Conservation (phyloP, 2,113 vertebrate genomes). For the Columba livia region DNA sequence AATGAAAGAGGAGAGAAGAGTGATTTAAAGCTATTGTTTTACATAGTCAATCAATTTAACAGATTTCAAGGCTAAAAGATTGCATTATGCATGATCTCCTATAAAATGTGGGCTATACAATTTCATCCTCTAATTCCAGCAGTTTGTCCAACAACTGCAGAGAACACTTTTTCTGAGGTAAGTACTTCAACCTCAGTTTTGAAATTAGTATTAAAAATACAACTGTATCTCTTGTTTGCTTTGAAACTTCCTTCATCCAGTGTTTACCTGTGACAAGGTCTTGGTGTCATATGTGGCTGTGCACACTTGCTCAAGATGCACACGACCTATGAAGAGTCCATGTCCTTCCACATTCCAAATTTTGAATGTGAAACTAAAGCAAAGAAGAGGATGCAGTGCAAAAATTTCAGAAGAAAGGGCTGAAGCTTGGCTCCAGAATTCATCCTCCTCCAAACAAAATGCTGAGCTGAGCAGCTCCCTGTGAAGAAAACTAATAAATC, state of each 20-base stretch:
- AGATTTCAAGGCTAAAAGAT: not conserved
- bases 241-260: not conserved
- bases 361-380: not conserved
- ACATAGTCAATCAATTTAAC: constrained; percentile 1
- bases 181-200: not conserved
- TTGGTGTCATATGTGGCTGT: not conserved
- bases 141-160: not conserved
- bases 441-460: not conserved
- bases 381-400: not conserved
- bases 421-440: not conserved
- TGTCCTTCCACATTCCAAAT: not conserved
- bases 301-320: not conserved
- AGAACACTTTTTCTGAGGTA: not conserved
- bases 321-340: not conserved
- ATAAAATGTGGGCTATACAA: not conserved
- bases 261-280: not conserved
- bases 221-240: not conserved
- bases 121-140: not conserved
- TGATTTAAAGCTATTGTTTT: constrained; percentile 23
- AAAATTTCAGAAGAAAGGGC: not conserved
- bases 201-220: not conserved
- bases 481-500: not conserved
- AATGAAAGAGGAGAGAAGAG: constrained; percentile 41
- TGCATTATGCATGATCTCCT: not conserved
- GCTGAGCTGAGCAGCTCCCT: not conserved